These are phyloP conservation scores for Macaria liturata DNA, from an alignment of 2,888 invertebrate species.

Conservation along the genomic window DNA sequence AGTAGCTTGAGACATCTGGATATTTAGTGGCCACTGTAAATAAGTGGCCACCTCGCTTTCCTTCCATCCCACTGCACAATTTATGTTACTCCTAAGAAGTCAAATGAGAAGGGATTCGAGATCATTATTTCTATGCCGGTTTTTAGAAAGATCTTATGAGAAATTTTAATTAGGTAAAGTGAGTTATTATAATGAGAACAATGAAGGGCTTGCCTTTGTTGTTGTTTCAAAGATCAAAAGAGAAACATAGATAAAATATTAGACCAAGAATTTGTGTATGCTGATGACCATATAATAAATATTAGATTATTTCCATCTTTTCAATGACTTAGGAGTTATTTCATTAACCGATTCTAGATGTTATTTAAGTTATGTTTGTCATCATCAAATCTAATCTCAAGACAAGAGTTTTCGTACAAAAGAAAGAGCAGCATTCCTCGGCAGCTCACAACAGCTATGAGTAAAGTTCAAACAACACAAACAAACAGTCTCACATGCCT, in stretches of 20 bases:
- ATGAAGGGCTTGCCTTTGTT: too few relatives aligned
- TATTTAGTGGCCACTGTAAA: slow-evolving; percentile 9
- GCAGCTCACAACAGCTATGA: slow-evolving; percentile 14
- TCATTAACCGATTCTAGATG: too few relatives aligned
- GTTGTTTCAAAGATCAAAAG: too few relatives aligned
- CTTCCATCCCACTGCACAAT: slow-evolving; percentile 30
- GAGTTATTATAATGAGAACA: slow-evolving; percentile 19
- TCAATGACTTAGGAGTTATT: too few relatives aligned
- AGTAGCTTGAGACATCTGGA: slow-evolving; percentile 9
- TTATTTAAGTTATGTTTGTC: too few relatives aligned
- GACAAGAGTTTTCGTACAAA: not conserved
- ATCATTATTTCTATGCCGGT: slow-evolving; percentile 36
- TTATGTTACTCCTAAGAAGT: slow-evolving; percentile 36
- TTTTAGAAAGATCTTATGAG: slow-evolving; percentile 30
- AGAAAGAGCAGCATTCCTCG: slow-evolving; percentile 11
- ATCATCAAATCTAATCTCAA: not conserved
- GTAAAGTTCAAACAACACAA: slow-evolving; percentile 44
- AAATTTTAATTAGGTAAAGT: slow-evolving; percentile 29
- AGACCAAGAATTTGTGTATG: too few relatives aligned
- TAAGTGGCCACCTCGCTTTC: slow-evolving; percentile 15
- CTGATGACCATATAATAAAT: too few relatives aligned
- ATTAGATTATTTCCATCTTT: too few relatives aligned
- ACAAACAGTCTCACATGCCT: slow-evolving; percentile 46
- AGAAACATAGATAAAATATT: too few relatives aligned
- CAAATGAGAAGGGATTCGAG: slow-evolving; percentile 32